Evolutionary conservation across 2,797 vertebrate genomes (phyloP).

Genomic region (Neosilurus hyrtlii): DNA sequence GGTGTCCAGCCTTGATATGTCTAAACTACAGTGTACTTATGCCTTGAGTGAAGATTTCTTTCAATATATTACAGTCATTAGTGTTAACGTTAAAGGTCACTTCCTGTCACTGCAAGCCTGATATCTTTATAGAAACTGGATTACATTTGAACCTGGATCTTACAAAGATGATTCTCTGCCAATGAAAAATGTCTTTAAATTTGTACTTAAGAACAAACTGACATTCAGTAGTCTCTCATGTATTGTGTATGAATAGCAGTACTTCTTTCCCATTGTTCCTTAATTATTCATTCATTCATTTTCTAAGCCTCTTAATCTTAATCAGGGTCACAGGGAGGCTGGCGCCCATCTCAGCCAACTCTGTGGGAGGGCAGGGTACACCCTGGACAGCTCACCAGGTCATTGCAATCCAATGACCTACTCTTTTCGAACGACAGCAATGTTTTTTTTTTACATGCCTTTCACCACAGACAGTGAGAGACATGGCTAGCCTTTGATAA

Average conservation of each 20-base stretch:
- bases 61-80: not conserved
- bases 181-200: not conserved
- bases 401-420: no score
- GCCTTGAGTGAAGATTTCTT: not conserved
- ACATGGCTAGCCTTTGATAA: not conserved
- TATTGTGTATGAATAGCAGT: not conserved
- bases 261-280: not conserved
- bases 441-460: no score
- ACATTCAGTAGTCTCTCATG: not conserved
- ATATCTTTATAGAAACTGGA: constrained; percentile 13
- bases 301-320: no score
- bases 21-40: not conserved
- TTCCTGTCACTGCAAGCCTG: not conserved
- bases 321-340: no score
- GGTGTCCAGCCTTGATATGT: not conserved
- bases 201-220: not conserved
- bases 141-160: constrained; percentile 13
- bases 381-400: no score
- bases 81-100: constrained; percentile 1
- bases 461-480: no score
- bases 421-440: no score
- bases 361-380: no score
- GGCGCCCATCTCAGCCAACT: no score
- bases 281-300: no score
- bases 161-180: not conserved